Conservation (phyloP, 2,797 vertebrate species). For the Neosilurus mollespiculum region DNA sequence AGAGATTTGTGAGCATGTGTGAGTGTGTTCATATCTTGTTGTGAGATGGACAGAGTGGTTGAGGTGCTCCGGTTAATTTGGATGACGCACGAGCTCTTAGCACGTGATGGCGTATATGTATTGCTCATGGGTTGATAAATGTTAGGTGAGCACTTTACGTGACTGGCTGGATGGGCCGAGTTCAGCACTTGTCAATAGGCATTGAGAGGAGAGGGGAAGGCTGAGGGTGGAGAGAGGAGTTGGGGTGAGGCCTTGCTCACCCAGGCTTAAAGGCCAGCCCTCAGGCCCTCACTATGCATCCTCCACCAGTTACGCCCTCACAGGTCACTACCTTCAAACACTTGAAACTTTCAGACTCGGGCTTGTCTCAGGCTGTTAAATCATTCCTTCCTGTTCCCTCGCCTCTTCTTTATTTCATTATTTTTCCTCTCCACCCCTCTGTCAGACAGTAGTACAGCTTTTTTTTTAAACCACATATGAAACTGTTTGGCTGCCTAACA, state of each 20-base stretch:
- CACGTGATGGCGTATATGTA: slow-evolving; percentile 71
- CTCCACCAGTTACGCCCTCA: slow-evolving; percentile 66
- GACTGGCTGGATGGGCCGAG: slow-evolving; percentile 80
- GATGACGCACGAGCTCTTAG: slow-evolving; percentile 75
- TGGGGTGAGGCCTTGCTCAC: slow-evolving; percentile 79
- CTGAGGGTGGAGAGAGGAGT: slow-evolving; percentile 75
- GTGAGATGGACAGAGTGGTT: background rate
- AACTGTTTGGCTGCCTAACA: slow-evolving; percentile 45
- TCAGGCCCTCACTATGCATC: slow-evolving; percentile 69
- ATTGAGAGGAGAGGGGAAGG: slow-evolving; percentile 76
- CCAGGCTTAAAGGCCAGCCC: slow-evolving; percentile 90
- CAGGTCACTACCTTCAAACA: slow-evolving; percentile 75
- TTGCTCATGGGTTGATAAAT: slow-evolving; percentile 79
- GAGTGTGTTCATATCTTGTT: background rate
- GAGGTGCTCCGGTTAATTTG: slow-evolving; percentile 28
- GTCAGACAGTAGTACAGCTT: background rate
- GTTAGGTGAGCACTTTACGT: slow-evolving; percentile 90
- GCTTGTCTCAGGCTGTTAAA: slow-evolving; percentile 79
- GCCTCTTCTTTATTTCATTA: slow-evolving; percentile 32
- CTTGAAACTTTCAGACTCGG: slow-evolving; percentile 71
- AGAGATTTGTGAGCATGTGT: slow-evolving; percentile 57
- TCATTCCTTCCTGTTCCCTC: slow-evolving; percentile 63
- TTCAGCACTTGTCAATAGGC: slow-evolving; percentile 89
- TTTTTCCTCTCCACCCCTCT: slow-evolving; percentile 14
- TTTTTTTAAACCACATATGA: slow-evolving; percentile 6